Percentiles rank a stretch among this genome's conserved stretches.
Evolutionary conservation across 2,113 vertebrate species (phyloP).

Genomic region (Ciconia maguari): DNA sequence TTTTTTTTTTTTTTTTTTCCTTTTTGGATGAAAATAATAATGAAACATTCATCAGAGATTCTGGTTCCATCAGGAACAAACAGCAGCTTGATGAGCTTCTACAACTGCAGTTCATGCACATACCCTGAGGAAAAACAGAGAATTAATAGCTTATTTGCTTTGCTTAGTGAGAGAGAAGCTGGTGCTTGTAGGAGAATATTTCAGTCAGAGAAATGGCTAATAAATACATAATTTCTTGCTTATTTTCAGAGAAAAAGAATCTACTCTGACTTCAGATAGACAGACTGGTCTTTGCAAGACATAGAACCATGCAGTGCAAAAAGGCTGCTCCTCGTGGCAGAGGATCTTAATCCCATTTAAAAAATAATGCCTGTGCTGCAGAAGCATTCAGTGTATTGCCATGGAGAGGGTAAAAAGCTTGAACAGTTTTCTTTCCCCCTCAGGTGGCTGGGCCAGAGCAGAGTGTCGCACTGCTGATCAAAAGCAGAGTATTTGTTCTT

Average conservation of each 20-base stretch:
- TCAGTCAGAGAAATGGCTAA: constrained; percentile 10
- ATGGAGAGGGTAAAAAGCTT: not conserved
- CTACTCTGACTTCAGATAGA: not conserved
- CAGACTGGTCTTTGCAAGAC: not conserved
- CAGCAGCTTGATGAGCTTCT: constrained; percentile 52
- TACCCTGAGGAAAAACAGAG: constrained; percentile 37
- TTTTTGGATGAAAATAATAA: constrained; percentile 5
- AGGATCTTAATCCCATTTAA: not conserved
- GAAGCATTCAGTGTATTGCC: not conserved
- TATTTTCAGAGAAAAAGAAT: not conserved
- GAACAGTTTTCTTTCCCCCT: not conserved
- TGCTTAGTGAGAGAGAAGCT: constrained; percentile 22
- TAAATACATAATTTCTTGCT: constrained; percentile 22
- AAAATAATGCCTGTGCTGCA: not conserved
- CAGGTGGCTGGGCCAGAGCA: not conserved
- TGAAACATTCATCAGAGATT: constrained; percentile 9
- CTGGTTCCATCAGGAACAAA: constrained; percentile 24
- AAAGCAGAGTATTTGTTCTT: constrained; percentile 28
- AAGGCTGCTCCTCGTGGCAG: not conserved
- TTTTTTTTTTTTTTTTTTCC: not conserved
- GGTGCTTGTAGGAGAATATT: constrained; percentile 2
- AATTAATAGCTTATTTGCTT: constrained; percentile 65
- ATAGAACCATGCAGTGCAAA: not conserved
- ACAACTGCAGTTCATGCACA: constrained; percentile 16
- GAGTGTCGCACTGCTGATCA: not conserved